These are phyloP conservation scores for Drosophila gaucha DNA, from an alignment of 2,888 invertebrate species.

Conservation along the genomic window DNA sequence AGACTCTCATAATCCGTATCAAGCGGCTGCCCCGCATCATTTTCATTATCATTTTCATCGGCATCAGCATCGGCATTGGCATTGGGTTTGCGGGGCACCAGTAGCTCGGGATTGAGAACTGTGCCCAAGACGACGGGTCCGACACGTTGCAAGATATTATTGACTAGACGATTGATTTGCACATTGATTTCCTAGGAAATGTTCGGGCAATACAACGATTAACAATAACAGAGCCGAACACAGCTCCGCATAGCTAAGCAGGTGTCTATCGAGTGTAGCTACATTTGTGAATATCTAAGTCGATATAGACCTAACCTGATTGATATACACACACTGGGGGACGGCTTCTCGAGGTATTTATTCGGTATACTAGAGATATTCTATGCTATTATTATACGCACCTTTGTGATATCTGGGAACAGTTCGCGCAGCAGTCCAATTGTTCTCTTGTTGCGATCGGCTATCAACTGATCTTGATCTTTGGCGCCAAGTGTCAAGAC, in stretches of 20 bases:
- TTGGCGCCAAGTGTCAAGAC: conserved; percentile 88
- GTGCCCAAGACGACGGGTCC: conserved; percentile 79
- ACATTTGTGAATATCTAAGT: conserved; percentile 34
- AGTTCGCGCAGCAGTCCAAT: conserved; percentile 90
- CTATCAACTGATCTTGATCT: conserved; percentile 87
- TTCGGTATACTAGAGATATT: not conserved
- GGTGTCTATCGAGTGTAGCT: conserved; percentile 9
- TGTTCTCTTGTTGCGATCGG: conserved; percentile 91
- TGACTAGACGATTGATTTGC: conserved; percentile 81
- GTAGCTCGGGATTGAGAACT: conserved; percentile 71
- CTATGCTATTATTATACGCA: conserved; percentile 82
- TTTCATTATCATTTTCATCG: not conserved
- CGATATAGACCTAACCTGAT: conserved; percentile 5
- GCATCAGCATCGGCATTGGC: not conserved
- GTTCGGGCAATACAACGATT: conserved; percentile 65
- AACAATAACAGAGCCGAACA: conserved; percentile 45
- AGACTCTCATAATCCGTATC: conserved; percentile 60
- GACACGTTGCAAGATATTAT: conserved; percentile 73
- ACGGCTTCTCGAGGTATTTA: not conserved
- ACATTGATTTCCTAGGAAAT: conserved; percentile 79
- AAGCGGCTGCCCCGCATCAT: conserved; percentile 9
- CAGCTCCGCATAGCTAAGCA: conserved; percentile 34
- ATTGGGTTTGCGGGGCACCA: conserved; percentile 10
- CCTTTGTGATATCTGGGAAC: conserved; percentile 91
- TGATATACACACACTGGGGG: not conserved